Evolutionary conservation across 2,113 vertebrate genomes (phyloP).

Genomic region (Sinocyclocheilus anophthalmus): DNA sequence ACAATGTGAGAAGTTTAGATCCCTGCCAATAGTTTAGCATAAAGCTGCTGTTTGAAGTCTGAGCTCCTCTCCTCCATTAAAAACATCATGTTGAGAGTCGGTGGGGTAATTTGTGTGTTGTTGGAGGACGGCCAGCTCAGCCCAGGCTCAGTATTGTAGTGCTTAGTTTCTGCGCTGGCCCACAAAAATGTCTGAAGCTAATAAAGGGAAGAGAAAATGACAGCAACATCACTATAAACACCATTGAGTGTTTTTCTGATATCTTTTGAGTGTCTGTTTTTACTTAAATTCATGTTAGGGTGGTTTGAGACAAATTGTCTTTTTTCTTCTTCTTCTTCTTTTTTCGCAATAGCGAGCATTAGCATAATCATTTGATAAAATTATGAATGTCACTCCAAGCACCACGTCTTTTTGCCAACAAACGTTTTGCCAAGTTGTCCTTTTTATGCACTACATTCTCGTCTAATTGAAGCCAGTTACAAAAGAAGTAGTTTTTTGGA

Average conservation of each 20-base stretch:
- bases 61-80: constrained; percentile 52
- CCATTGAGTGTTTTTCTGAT: not conserved
- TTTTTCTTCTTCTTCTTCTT: not conserved
- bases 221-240: not conserved
- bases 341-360: not conserved
- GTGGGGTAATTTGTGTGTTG: constrained; percentile 65
- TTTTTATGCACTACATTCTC: constrained; percentile 45
- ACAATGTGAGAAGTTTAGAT: constrained; percentile 65
- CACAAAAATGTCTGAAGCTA: constrained; percentile 52
- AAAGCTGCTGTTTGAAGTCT: constrained; percentile 66
- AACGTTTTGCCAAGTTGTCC: not conserved
- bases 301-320: not conserved
- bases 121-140: constrained; percentile 60
- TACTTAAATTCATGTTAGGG: not conserved
- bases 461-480: constrained; percentile 61
- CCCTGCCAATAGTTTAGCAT: constrained; percentile 67
- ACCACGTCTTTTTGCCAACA: constrained; percentile 31
- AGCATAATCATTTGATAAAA: not conserved
- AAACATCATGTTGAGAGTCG: constrained; percentile 58
- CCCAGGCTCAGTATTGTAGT: constrained; percentile 63
- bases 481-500: constrained; percentile 12
- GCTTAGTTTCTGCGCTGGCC: constrained; percentile 61
- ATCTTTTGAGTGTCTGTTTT: constrained; percentile 17
- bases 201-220: constrained; percentile 39
- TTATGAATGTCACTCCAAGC: not conserved